Evolutionary conservation across 1,140 invertebrate genomes (phyloP), one percentile per base, ranked within the genome.

Genomic region (Drosophila serrata): DNA sequence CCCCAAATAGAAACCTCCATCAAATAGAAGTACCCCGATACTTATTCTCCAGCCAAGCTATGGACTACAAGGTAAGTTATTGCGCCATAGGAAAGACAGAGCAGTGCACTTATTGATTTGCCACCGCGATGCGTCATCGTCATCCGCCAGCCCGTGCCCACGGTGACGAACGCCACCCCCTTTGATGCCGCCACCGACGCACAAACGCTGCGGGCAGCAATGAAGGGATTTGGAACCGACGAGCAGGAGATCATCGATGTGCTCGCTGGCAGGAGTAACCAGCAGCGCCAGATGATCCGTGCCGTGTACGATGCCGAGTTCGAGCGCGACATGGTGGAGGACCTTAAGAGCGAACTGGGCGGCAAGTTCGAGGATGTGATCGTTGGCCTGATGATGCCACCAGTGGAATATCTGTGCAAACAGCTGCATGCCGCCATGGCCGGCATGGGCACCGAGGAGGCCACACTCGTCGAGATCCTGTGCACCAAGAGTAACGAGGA

Each of bases 291-390:
- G 79, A 93, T 95, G 57, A 96, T 97, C 42, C 92, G 94, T 4
- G 91, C 94, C 19, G 94, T 94, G 4, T 98, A 96, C 91, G 95
- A 96, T 55, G 93, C 94, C 31, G 96, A 97, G 93, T 97, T 96
- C 93, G 96, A 96, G 62, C 81, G 96, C 94, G 95, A 97, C 91
- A 86, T 97, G 58, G 94, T 96, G 24, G 95, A 95, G 45, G 96
- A 97, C 78, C 88, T 97, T 17, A 96, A 96, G 85, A 95, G 94
- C 31, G 96, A 97, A 90, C 90, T 97, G 42, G 94, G 95, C 53
- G 96, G 96, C 35, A 95, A 96, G 86, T 97, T 97, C 90, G 96
- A 97, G 90, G 95, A 97, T 86, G 94, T 97, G 12, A 95, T 97
- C 59, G 91, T 96, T 13, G 96, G 95, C 0, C 91, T 97, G 43